phyloP scores from a whole-genome alignment of 2,888 invertebrate genomes.

The Nephrotoma appendiculata region DNA sequence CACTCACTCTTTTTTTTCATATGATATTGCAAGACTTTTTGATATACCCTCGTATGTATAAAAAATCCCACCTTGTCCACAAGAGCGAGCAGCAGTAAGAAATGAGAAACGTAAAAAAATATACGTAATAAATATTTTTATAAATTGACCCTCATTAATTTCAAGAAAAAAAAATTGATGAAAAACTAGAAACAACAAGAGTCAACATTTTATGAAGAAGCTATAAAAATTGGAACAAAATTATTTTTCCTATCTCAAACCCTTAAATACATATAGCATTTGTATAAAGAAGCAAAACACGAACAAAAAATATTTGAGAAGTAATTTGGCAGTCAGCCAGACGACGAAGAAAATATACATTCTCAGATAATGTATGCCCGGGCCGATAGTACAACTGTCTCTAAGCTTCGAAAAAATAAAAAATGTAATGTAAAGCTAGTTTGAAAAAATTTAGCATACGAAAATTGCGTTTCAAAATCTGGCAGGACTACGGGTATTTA shows the following conservation, averaged over 20 bases:
- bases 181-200: neutral
- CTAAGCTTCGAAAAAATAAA: neutral
- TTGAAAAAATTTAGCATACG: neutral
- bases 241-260: neutral
- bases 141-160: neutral
- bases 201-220: neutral
- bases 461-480: neutral
- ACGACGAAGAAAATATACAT: neutral
- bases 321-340: neutral
- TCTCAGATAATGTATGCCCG: neutral
- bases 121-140: neutral
- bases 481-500: neutral
- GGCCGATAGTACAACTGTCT: neutral
- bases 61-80: too few species aligned
- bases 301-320: neutral
- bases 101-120: neutral
- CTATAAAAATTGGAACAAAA: neutral
- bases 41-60: too few species aligned
- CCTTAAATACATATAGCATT: neutral
- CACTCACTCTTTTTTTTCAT: too few species aligned
- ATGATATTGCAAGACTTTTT: too few species aligned
- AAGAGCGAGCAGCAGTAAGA: too few species aligned
- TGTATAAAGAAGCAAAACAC: neutral
- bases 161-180: neutral
- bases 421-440: neutral